Conservation (phyloP, 2,113 vertebrate genomes). For the Tauraco erythrolophus region DNA sequence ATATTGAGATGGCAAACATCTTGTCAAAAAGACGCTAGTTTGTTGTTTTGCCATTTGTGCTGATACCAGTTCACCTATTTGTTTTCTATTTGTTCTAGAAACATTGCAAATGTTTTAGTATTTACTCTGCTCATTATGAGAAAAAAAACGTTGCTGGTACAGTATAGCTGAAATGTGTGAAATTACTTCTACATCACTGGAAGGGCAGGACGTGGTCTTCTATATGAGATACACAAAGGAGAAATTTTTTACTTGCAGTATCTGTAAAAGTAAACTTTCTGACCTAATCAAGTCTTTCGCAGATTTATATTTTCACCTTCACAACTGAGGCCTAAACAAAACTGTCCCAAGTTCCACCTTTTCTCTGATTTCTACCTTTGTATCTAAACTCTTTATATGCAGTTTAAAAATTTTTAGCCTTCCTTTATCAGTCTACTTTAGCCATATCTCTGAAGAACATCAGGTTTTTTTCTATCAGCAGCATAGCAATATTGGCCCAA, state of each 20-base stretch:
- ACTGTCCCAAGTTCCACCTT: not conserved
- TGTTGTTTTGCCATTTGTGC: not conserved
- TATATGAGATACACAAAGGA: not conserved
- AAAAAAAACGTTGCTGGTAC: not conserved
- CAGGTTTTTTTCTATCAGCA: not conserved
- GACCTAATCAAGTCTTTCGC: not conserved
- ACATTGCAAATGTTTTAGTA: not conserved
- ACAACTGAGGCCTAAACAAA: not conserved
- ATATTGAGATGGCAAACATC: fast-evolving
- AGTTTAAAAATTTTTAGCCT: not conserved
- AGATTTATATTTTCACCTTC: not conserved
- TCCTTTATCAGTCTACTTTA: not conserved
- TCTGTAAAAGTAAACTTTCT: not conserved
- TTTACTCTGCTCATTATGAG: not conserved
- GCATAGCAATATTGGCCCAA: not conserved
- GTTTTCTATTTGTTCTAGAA: not conserved
- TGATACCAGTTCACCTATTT: not conserved
- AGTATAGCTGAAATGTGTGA: not conserved
- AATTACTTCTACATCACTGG: not conserved
- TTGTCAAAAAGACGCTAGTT: not conserved
- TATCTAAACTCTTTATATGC: not conserved
- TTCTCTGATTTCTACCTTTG: not conserved
- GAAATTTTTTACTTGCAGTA: not conserved
- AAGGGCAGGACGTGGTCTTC: not conserved
- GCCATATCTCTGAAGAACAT: not conserved